phyloP scores from a whole-genome alignment of 2,113 vertebrate genomes.

The Gobio gobio region DNA sequence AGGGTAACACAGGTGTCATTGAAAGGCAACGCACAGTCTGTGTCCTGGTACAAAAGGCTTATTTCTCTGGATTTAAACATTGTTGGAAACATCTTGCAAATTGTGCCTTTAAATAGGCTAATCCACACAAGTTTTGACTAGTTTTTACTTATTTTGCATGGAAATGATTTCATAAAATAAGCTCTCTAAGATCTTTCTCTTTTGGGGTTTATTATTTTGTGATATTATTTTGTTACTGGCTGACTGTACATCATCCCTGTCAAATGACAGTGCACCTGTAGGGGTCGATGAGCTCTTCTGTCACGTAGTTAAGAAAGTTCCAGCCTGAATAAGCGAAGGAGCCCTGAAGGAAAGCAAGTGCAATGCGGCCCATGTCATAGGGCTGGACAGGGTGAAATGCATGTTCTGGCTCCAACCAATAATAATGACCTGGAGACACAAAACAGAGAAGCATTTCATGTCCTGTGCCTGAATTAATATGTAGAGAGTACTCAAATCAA shows the following conservation, averaged over 20 bases:
- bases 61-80: too few relatives aligned
- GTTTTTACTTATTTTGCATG: too few relatives aligned
- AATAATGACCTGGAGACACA: conserved; percentile 76
- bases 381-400: conserved; percentile 79
- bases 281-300: conserved; percentile 84
- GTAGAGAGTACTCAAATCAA: not conserved
- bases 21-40: too few relatives aligned
- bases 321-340: conserved; percentile 87
- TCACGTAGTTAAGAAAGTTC: conserved; percentile 89
- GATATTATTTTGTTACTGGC: not conserved
- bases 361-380: conserved; percentile 76
- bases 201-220: too few relatives aligned
- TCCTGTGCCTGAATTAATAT: not conserved
- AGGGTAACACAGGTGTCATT: too few relatives aligned
- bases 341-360: conserved; percentile 83
- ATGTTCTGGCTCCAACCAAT: conserved; percentile 81
- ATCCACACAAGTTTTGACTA: too few relatives aligned
- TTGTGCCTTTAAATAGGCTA: too few relatives aligned
- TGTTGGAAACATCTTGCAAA: too few relatives aligned
- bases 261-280: conserved; percentile 71
- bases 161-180: too few relatives aligned
- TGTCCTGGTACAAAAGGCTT: too few relatives aligned
- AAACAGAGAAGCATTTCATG: not conserved
- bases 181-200: too few relatives aligned
- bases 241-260: not conserved